Base-by-base conservation (phyloP, 2,797 vertebrate species). In the Diplodus puntazzo region DNA sequence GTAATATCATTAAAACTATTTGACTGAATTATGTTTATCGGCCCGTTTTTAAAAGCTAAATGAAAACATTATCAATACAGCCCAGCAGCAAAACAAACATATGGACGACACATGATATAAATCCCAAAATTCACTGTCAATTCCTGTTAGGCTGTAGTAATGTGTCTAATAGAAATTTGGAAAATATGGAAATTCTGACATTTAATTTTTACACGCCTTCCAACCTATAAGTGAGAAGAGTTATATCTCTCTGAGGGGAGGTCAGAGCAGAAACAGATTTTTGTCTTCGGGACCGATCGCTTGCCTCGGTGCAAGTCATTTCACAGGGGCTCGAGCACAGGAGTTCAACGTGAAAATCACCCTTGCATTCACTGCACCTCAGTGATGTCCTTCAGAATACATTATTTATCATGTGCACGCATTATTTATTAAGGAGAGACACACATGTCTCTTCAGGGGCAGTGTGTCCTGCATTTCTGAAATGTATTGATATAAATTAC, bases 371-470 rank as follows among this genome's bases (percentile, higher is more conserved):
- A 10, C 14, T 25, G 11, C 34, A 12, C 46, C 12, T 50, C 17
- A 21, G 3, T 23, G 21, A n/a, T 68, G 64, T 42, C 2, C 11
- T 76, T 76, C 11, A 65, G 14, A 45, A 25, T 54, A 3, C 27
- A 39, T 39, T 39, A 39, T 34, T 34, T 34, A 20, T 55, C 68
- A 54, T 17, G 54, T 18, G 16, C 2, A 45, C 57, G 11, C 11
- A 45, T 57, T 72, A 72, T 72, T 64, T 27, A 74, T 68, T n/a
- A 9, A 70, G 2, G 30, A 64, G 14, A 74, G 25, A 70, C 53
- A 60, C 8, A 39, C 3, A 11, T 30, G 20, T 45, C 0, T 11
- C 48, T 12, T 62, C 25, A 11, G 14, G 52, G 9, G 25, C 14
- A 25, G 11, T 14, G 11, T 63, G 17, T 65, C 11, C 52, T 11